These are phyloP conservation scores for Arvicanthis niloticus DNA, from an alignment of 2,113 vertebrate genomes.

Conservation along the genomic window DNA sequence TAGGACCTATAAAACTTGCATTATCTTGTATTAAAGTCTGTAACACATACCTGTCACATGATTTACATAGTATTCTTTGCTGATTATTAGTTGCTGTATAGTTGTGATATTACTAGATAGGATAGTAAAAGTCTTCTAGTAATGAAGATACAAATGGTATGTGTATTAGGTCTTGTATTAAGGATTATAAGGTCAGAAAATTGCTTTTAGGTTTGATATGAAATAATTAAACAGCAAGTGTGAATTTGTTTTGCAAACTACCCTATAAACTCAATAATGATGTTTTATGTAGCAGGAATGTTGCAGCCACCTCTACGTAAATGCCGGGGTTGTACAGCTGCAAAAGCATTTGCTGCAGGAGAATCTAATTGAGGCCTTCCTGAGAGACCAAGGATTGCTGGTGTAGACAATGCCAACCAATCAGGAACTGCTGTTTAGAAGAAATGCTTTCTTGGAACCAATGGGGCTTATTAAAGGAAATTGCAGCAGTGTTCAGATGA, in stretches of 20 bases:
- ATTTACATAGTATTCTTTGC: background rate
- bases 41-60: background rate
- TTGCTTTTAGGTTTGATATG: background rate
- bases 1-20: background rate
- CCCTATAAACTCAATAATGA: background rate
- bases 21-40: background rate
- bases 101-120: background rate
- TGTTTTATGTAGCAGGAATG: too few relatives aligned
- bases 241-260: background rate
- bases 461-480: too few relatives aligned
- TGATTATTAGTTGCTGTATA: constrained; percentile 18
- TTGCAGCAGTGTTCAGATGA: too few relatives aligned
- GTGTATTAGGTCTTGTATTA: background rate
- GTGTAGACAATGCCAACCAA: too few relatives aligned
- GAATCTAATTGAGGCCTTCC: too few relatives aligned
- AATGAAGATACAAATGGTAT: background rate
- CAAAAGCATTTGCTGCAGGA: too few relatives aligned
- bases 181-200: background rate
- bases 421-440: too few relatives aligned
- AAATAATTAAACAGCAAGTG: background rate
- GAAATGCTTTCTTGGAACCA: too few relatives aligned
- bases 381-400: too few relatives aligned
- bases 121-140: background rate
- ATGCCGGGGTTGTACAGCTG: too few relatives aligned
- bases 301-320: too few relatives aligned